phyloP scores from a whole-genome alignment of 2,888 invertebrate genomes.

The Copidosoma aretas region DNA sequence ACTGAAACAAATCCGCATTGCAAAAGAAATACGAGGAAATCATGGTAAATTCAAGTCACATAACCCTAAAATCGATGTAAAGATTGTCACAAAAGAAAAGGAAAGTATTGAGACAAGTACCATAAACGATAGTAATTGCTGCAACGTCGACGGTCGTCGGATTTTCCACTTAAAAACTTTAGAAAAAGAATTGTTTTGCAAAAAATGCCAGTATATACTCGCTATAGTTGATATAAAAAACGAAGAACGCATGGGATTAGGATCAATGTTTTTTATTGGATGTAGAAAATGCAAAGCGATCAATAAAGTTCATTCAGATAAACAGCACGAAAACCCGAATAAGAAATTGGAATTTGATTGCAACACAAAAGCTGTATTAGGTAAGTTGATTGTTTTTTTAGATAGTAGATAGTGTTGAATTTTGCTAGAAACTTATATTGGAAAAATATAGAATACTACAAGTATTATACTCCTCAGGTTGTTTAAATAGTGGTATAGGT shows the following conservation, averaged over 20 bases:
- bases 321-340: neutral
- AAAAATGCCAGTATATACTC: neutral
- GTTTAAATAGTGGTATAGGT: neutral
- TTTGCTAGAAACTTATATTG: neutral
- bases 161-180: neutral
- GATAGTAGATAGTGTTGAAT: neutral
- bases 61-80: too few species aligned
- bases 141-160: neutral
- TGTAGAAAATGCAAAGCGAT: neutral
- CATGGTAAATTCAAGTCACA: too few species aligned
- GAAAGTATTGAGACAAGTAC: too few species aligned
- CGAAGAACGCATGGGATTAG: neutral
- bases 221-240: neutral
- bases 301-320: neutral
- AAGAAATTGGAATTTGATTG: neutral
- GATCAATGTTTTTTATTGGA: neutral
- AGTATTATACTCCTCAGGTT: neutral
- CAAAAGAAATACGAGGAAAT: too few species aligned
- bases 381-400: neutral
- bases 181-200: neutral
- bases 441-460: neutral
- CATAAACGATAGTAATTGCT: too few species aligned
- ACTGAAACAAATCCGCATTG: too few species aligned
- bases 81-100: too few species aligned
- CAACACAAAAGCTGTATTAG: conserved; percentile 1